These are phyloP conservation scores for Hybognathus amarus DNA, from an alignment of 2,797 vertebrate genomes.

Conservation along the genomic window DNA sequence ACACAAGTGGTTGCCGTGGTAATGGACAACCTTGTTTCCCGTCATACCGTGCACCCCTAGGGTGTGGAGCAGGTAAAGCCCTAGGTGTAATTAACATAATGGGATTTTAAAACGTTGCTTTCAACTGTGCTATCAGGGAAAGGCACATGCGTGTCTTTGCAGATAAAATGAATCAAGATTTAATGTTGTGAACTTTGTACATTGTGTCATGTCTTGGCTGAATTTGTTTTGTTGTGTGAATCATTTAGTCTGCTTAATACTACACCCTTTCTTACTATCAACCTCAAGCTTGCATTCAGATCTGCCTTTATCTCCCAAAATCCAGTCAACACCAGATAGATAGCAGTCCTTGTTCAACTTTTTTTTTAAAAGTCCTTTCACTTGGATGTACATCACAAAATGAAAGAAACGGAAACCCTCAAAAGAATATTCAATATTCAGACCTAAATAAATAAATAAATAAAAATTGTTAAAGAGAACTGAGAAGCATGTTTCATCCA, in stretches of 20 bases:
- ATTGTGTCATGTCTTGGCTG: neutral
- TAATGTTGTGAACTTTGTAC: neutral
- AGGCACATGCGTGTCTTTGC: neutral
- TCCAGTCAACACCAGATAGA: neutral
- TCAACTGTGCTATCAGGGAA: neutral
- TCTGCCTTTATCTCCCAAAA: neutral
- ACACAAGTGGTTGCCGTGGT: no score
- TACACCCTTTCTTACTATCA: neutral
- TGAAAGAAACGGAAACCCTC: neutral
- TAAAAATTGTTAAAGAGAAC: neutral
- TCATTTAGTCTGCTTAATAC: neutral
- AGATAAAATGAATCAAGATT: conserved; percentile 9
- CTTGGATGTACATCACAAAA: neutral
- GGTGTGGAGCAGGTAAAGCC: neutral
- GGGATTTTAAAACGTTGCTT: neutral
- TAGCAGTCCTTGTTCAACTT: neutral
- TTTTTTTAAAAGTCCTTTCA: neutral
- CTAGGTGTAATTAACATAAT: neutral
- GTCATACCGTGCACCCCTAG: no score
- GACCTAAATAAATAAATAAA: neutral
- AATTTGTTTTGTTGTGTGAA: neutral
- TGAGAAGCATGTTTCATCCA: neutral
- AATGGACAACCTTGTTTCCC: no score
- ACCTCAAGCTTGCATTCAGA: neutral
- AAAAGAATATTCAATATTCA: no score